Base-by-base conservation (phyloP, 1,140 invertebrate species). In the Mya arenaria region DNA sequence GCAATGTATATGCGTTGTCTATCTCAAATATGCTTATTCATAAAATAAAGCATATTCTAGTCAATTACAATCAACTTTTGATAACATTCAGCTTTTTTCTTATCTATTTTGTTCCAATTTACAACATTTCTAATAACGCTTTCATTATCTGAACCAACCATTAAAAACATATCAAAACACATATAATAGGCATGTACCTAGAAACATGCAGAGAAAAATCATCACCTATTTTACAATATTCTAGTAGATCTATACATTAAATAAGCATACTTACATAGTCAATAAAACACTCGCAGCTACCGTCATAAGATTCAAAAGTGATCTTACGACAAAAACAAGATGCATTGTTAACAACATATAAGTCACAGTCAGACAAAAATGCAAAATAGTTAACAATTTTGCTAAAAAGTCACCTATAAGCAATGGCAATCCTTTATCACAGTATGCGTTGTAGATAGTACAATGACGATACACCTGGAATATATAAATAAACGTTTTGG, bases 121-220 rank as follows among this genome's bases (percentile, higher is more conserved):
- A 52, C 48, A 52, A 23, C 19, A 17, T n/a, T 52, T 52, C 19
- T 52, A 17, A 23, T 52, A 52, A n/a, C 25, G 25, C 25, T 23
- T n/a, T n/a, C 48, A 52, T 52, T 17, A 17, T 4, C 25, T 23
- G 25, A 23, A n/a, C 25, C 25, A n/a, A 52, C 48, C 17, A 52
- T 17, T 52, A 23, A 52, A 4, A n/a, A 52, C 48, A 62, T 62
- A 19, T 4, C n/a, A 23, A 5, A 62, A 28, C 60, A 62, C 10
- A 60, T 23, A 32, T n/a, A n/a, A 72, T 56, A 56, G 69, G 69
- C 19, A 41, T 25, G 28, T 72, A 25, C 37, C 69, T 55, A 23
- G 69, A 72, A 25, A 72, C 69, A 72, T 52, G 52, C 17, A 72
- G 17, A 58, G 10, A 72, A 72, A 25, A n/a, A 44, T 72, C 44